These are phyloP conservation scores for Turritopsis dohrnii DNA, from an alignment of 30 jellyfish, hydroid and myxozoan genomes.

Conservation along the genomic window DNA sequence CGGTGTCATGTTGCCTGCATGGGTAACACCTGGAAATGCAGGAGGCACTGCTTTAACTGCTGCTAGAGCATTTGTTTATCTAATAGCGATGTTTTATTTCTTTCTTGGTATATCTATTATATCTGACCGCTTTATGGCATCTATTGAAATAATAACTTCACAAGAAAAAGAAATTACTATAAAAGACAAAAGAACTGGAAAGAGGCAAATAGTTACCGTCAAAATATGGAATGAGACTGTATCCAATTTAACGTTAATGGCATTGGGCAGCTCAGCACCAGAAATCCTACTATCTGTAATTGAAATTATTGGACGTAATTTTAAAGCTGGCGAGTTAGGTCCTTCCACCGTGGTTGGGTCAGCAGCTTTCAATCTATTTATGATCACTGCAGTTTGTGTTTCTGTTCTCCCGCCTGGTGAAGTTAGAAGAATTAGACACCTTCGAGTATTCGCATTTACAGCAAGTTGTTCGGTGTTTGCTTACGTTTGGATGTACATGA, in stretches of 20 bases:
- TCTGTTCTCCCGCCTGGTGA: conserved; percentile 93
- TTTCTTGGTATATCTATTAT: conserved; percentile 97
- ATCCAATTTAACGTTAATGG: conserved; percentile 93
- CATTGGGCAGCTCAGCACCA: conserved; percentile 98
- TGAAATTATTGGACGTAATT: conserved; percentile 78
- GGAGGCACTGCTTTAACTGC: conserved; percentile 74
- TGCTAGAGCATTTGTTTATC: conserved; percentile 84
- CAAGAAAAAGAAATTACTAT: conserved; percentile 92
- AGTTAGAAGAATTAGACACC: conserved; percentile 75
- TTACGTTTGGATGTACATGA: conserved; percentile 92
- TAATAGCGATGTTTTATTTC: conserved; percentile 86
- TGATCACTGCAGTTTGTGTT: conserved; percentile 96
- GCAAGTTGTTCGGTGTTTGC: conserved; percentile 88
- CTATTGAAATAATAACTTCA: conserved; percentile 96
- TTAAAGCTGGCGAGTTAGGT: conserved; percentile 96
- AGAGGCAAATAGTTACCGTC: conserved; percentile 75
- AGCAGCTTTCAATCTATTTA: conserved; percentile 95
- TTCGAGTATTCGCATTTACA: conserved; percentile 94
- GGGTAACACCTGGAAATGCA: conserved; percentile 45
- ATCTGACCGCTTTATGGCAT: conserved; percentile 96
- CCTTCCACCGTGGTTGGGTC: conserved; percentile 99
- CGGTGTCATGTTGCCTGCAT: conserved; percentile 85
- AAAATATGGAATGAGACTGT: conserved; percentile 99
- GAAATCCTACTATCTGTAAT: conserved; percentile 94
- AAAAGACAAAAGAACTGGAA: conserved; percentile 91